Evolutionary conservation across 2,888 invertebrate genomes (phyloP), one percentile per base, ranked within the genome.

Genomic region (Bugulina stolonifera): DNA sequence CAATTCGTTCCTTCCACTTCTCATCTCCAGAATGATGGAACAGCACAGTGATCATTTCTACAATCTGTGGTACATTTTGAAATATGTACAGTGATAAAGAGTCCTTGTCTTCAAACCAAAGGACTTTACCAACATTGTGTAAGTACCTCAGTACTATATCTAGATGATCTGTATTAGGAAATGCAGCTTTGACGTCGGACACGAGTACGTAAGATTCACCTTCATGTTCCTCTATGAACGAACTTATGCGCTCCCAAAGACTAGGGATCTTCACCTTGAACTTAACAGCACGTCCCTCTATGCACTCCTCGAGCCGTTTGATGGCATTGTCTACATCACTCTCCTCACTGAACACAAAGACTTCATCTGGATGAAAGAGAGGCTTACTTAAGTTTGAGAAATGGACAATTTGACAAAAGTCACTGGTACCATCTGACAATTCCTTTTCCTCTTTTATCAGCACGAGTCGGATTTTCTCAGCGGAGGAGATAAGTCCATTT

Each of bases 21-120:
- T 32, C 64, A 32, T 64, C 32, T 5, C 10, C 3, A 14, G 10
- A 34, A 32, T 64, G 64, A n/a, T 64, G 64, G 32, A 64, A 64
- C 5, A 64, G n/a, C 25, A 64, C 32, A 25, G 29, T 10, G 14
- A 64, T 64, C 64, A 64, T 29, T n/a, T 64, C 32, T 1, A 27
- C 34, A 64, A 64, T 64, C 10, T 14, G 5, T 32, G 32, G 27
- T 2, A 27, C 3, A 14, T 64, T 27, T 14, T 64, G 64, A 34
- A 64, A 64, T 2, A 64, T 64, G 32, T 64, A 64, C 32, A 10
- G 14, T 32, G 22, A 25, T 32, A 64, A 32, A 25, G 1, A 29
- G 18, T 27, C 32, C 5, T 14, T 64, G 5, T 64, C 5, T 64
- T 64, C 32, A 64, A 64, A 64, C 64, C 64, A 64, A 22, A 64